Percentiles rank a stretch among this genome's conserved stretches.
Conservation (phyloP, 2,888 invertebrate genomes). For the Synanthedon tipuliformis region DNA sequence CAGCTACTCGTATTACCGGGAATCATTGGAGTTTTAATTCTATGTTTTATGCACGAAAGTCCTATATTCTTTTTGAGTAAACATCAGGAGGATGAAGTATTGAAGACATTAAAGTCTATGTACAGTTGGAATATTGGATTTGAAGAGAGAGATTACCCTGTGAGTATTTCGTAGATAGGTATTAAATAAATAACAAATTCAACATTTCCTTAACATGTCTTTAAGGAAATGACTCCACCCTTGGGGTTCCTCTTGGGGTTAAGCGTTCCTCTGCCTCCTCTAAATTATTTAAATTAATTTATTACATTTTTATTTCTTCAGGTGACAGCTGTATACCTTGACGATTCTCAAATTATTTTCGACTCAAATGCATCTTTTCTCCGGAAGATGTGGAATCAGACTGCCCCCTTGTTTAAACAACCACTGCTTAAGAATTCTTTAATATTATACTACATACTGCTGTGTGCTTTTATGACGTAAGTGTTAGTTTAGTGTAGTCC, state of each 20-base stretch:
- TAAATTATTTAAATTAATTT: no score
- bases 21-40: conserved; percentile 66
- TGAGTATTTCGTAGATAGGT: conserved; percentile 17
- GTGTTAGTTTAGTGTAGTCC: no score
- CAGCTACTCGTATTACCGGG: conserved; percentile 74
- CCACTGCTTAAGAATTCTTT: conserved; percentile 42
- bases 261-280: no score
- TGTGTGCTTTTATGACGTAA: conserved; percentile 55
- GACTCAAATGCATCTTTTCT: conserved; percentile 19
- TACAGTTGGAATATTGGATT: conserved; percentile 28
- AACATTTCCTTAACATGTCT: no score
- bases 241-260: no score
- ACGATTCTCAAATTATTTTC: conserved; percentile 17
- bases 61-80: conserved; percentile 79
- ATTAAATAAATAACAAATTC: no score
- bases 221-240: no score
- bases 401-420: conserved; percentile 46
- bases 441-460: conserved; percentile 41
- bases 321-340: conserved; percentile 29
- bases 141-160: conserved; percentile 21
- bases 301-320: conserved; percentile 8
- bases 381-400: conserved; percentile 47
- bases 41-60: conserved; percentile 75
- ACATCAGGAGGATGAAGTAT: conserved; percentile 66
- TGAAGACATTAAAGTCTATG: conserved; percentile 41